These are phyloP conservation scores for Ceyx margarethae DNA, from an alignment of 2,113 vertebrate species.

Conservation along the genomic window DNA sequence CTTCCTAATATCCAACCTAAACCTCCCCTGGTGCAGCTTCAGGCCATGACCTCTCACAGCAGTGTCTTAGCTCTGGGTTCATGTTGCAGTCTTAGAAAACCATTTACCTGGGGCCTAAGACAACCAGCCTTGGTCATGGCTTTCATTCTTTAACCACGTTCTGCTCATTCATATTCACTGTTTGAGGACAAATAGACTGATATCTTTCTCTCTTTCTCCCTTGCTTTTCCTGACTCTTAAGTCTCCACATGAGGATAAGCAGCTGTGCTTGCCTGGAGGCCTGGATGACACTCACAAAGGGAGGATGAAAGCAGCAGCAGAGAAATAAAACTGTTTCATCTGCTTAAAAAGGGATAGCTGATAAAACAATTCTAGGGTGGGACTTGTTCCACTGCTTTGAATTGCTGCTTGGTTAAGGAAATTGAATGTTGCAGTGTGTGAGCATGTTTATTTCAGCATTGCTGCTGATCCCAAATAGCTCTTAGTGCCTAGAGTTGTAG, in stretches of 20 bases:
- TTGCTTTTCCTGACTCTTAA: not conserved
- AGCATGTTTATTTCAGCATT: not conserved
- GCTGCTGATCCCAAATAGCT: constrained; percentile 32
- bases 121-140: not conserved
- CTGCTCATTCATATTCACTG: not conserved
- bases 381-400: constrained; percentile 11
- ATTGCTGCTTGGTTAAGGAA: constrained; percentile 21
- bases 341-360: constrained; percentile 29
- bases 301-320: constrained; percentile 53
- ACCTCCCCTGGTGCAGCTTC: too few relatives aligned
- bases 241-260: not conserved
- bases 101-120: not conserved
- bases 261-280: constrained; percentile 9
- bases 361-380: constrained; percentile 37
- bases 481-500: not conserved
- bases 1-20: too few relatives aligned
- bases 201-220: not conserved
- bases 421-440: not conserved
- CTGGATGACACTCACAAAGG: not conserved
- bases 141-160: not conserved
- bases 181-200: not conserved
- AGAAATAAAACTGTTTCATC: constrained; percentile 52
- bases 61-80: not conserved
- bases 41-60: too few relatives aligned
- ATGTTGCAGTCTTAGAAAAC: not conserved